Evolutionary conservation across 2,113 vertebrate genomes (phyloP), one percentile per base, ranked within the genome.

Genomic region (Spilogale gracilis): DNA sequence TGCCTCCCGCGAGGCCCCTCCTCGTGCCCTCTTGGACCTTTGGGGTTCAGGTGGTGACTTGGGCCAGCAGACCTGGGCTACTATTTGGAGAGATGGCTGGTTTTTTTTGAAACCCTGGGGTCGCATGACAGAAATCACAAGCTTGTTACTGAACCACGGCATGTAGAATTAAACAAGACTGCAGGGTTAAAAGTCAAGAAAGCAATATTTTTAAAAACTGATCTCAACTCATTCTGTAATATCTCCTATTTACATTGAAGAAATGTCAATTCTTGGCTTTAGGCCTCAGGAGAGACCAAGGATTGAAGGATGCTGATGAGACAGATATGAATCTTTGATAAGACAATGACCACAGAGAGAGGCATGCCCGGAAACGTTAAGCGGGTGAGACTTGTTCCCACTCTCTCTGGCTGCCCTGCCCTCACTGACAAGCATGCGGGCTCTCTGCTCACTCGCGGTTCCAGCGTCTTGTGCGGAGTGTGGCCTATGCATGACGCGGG

Each of bases 211-310:
- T 1, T 9, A 92, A 91, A 94, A 60, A 67, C 50, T 0, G 2
- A 81, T 89, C 76, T 95, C 92, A 74, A 94, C 76, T 97, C 89
- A 61, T 96, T 97, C 83, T 96, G 83, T 94, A 95, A 84, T 96
- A 90, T 95, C 98, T 98, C 90, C 97, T 97, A 91, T 97, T 97
- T 97, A 96, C 95, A 97, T 90, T 97, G 96, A 97, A 92, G 95
- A 97, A 97, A 96, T 97, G 95, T 96, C 96, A 96, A 63, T 96
- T 91, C 89, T 84, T 96, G 96, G 94, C 79, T 97, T 87, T 78
- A 78, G 89, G 56, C 96, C 89, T 83, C 96, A 45, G 94, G 61
- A 92, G 98, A 96, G 97, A 97, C 92, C 67, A 84, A 89, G 89
- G 96, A 97, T 95, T 96, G 97, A 96, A 96, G 95, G 92, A 84